Evolutionary conservation across 1,140 invertebrate genomes (phyloP).

Genomic region (Gonioctena quinquepunctata): DNA sequence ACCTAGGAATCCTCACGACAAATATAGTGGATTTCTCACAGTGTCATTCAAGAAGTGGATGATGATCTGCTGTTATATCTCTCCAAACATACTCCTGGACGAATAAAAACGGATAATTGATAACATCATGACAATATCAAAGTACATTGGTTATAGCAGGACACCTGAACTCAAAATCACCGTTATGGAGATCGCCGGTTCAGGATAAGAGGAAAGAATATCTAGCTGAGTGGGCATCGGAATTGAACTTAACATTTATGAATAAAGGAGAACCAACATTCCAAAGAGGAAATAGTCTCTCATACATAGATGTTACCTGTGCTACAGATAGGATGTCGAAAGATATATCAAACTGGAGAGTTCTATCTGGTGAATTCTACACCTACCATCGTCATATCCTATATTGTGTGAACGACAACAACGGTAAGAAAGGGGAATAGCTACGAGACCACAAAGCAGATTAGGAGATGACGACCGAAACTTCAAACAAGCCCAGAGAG

Average conservation of each 20-base stretch:
- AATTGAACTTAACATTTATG: conserved; percentile 11
- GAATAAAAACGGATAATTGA: no score
- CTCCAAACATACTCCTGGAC: no score
- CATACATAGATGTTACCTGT: conserved; percentile 32
- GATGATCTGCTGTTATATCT: no score
- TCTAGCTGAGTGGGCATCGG: conserved; percentile 17
- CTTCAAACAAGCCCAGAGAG: no score
- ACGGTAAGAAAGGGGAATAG: no score
- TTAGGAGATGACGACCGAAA: no score
- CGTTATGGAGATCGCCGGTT: conserved; percentile 31
- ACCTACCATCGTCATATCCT: conserved; percentile 10
- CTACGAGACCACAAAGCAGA: no score
- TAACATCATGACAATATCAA: no score
- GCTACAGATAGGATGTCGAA: conserved; percentile 10
- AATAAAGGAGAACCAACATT: conserved; percentile 30
- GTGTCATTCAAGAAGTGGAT: no score
- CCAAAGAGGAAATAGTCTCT: conserved; percentile 12
- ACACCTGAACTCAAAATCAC: conserved; percentile 40
- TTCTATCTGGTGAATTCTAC: background rate
- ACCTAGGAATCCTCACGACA: no score
- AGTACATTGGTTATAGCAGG: conserved; percentile 40
- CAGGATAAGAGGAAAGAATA: conserved; percentile 28
- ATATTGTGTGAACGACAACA: no score
- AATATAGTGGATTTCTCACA: no score
- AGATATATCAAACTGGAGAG: conserved; percentile 2